Percentiles rank a stretch among this genome's conserved stretches.
phyloP scores from a whole-genome alignment of 2,888 invertebrate genomes.

The Mimas tiliae region DNA sequence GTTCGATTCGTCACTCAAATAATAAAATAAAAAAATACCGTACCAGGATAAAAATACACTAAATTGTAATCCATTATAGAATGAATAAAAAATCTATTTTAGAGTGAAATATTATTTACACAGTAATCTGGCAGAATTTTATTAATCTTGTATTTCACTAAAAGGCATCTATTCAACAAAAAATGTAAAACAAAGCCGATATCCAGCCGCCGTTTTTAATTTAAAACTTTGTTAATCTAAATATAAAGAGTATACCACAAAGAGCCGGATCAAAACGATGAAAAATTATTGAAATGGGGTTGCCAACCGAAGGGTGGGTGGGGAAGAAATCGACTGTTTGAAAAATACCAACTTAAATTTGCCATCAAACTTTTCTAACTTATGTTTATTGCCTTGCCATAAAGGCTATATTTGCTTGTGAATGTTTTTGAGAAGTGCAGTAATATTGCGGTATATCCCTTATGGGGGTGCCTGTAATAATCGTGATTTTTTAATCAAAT shows the following conservation, averaged over 20 bases:
- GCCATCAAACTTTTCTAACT: slow-evolving; percentile 33
- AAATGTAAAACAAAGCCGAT: slow-evolving; percentile 54
- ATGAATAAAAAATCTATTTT: too few species aligned
- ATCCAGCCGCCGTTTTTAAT: slow-evolving; percentile 79
- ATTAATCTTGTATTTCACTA: slow-evolving; percentile 19
- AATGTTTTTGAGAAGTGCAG: slow-evolving; percentile 32
- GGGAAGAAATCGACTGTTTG: slow-evolving; percentile 74
- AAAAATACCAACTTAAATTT: slow-evolving; percentile 59
- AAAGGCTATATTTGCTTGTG: slow-evolving; percentile 40
- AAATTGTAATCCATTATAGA: neutral
- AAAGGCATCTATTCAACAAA: slow-evolving; percentile 27
- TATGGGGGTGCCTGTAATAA: slow-evolving; percentile 80
- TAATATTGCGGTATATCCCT: slow-evolving; percentile 59
- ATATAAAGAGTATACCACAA: slow-evolving; percentile 79
- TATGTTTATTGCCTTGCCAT: slow-evolving; percentile 35
- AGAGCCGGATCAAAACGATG: slow-evolving; percentile 82
- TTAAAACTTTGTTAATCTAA: slow-evolving; percentile 84
- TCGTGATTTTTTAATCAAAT: slow-evolving; percentile 86
- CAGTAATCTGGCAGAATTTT: neutral
- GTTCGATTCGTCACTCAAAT: too few species aligned
- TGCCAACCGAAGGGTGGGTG: slow-evolving; percentile 57
- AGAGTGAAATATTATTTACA: neutral
- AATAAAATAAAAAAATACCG: too few species aligned
- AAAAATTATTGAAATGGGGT: slow-evolving; percentile 85
- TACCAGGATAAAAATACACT: too few species aligned